A percentile compares a stretch with the other conserved stretches of the same genome.
These are phyloP conservation scores for Isichthys henryi DNA, from an alignment of 2,113 vertebrate species.

Conservation along the genomic window DNA sequence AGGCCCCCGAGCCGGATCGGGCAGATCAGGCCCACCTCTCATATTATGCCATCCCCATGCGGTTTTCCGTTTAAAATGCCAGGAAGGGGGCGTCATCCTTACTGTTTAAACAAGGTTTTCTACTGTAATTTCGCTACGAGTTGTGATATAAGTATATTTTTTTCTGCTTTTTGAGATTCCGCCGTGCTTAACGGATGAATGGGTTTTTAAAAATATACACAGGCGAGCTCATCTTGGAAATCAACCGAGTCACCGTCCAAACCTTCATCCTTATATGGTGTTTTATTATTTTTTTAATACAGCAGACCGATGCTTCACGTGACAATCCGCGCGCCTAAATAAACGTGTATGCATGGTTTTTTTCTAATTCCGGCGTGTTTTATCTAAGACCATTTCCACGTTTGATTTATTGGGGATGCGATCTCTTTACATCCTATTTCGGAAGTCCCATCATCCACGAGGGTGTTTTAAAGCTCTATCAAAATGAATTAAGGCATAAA, in stretches of 20 bases:
- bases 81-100: neutral
- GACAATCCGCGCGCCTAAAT: neutral
- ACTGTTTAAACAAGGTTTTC: neutral
- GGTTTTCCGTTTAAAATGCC: neutral
- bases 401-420: neutral
- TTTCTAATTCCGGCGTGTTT: constrained; percentile 5
- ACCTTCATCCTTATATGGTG: neutral
- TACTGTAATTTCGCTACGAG: neutral
- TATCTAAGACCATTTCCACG: neutral
- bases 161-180: neutral
- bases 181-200: neutral
- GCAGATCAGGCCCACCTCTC: neutral
- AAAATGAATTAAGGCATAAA: constrained; percentile 15
- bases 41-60: neutral
- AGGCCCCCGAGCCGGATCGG: neutral
- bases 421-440: neutral
- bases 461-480: neutral
- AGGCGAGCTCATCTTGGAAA: neutral
- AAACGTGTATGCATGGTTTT: neutral
- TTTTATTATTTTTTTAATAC: neutral
- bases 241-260: neutral
- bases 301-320: neutral
- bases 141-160: neutral
- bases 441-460: neutral
- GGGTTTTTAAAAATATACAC: neutral